phyloP scores from a whole-genome alignment of 2,888 invertebrate genomes.

The Lamproptera curius region DNA sequence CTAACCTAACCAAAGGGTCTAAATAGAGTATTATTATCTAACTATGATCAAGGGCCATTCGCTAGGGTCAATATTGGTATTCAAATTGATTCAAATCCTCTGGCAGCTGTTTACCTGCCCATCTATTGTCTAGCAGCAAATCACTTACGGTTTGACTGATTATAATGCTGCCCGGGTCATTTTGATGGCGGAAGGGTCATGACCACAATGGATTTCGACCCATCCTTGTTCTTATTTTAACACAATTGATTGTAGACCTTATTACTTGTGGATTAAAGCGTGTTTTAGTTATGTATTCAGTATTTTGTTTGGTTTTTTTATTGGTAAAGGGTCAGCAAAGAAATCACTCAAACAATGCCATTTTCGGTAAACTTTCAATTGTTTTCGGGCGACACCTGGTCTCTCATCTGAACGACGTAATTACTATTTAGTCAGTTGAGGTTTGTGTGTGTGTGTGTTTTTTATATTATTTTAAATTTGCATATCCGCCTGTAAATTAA shows the following conservation, averaged over 20 bases:
- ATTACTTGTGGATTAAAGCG: not conserved
- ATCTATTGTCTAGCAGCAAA: constrained; percentile 33
- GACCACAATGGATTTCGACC: constrained; percentile 33
- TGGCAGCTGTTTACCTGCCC: constrained; percentile 57
- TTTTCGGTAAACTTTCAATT: constrained; percentile 27
- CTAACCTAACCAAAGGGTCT: not conserved
- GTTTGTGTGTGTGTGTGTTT: no score
- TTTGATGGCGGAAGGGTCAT: constrained; percentile 34
- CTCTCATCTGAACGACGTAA: constrained; percentile 31
- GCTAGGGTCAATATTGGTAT: constrained; percentile 27
- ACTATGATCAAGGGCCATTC: constrained; percentile 10
- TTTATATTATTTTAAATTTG: not conserved
- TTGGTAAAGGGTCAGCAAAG: constrained; percentile 47
- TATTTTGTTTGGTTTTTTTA: constrained; percentile 21
- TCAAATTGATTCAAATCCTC: constrained; percentile 31
- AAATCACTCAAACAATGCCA: constrained; percentile 34
- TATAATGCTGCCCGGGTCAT: constrained; percentile 32
- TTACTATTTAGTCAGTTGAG: constrained; percentile 1
- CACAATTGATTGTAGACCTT: constrained; percentile 20
- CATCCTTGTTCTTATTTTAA: constrained; percentile 21
- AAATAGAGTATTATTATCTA: not conserved
- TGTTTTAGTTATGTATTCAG: constrained; percentile 1
- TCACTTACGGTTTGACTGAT: constrained; percentile 25
- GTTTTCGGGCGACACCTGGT: constrained; percentile 56
- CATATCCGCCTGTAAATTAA: no score